Conservation (phyloP, 2,113 vertebrate species). For the Trematocara macrostoma region DNA sequence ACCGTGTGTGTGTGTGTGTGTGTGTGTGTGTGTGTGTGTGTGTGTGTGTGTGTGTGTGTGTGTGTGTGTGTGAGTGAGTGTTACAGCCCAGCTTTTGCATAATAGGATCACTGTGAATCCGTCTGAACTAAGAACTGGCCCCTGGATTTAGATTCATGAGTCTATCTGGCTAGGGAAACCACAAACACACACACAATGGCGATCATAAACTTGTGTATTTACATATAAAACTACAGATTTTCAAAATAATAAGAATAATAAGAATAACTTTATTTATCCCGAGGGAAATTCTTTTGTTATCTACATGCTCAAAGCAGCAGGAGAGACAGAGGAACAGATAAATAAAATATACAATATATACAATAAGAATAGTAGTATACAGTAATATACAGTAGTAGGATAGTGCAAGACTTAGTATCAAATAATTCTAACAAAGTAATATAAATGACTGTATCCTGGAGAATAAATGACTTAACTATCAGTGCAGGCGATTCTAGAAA, state of each 20-base stretch:
- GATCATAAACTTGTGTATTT: not conserved
- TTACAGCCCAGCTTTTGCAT: conserved; percentile 63
- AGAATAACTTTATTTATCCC: not conserved
- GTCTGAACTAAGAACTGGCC: conserved; percentile 82
- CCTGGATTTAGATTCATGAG: not conserved
- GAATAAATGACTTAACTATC: no score
- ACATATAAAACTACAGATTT: not conserved
- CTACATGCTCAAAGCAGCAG: not conserved
- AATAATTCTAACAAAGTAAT: no score
- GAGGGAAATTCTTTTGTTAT: not conserved
- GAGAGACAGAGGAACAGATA: not conserved
- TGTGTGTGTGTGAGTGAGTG: not conserved
- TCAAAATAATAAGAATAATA: not conserved
- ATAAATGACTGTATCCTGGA: no score
- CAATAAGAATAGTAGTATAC: not conserved
- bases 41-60: no score
- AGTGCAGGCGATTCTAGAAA: no score
- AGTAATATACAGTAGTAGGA: not conserved
- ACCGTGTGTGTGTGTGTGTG: not conserved
- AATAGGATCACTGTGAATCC: conserved; percentile 86
- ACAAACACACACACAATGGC: not conserved
- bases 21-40: not conserved
- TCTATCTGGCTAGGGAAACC: not conserved
- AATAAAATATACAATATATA: not conserved
- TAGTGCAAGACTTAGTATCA: not conserved